Percentiles rank a stretch among this genome's conserved stretches.
Evolutionary conservation across 2,113 vertebrate genomes (phyloP).

Genomic region (Callospermophilus lateralis): DNA sequence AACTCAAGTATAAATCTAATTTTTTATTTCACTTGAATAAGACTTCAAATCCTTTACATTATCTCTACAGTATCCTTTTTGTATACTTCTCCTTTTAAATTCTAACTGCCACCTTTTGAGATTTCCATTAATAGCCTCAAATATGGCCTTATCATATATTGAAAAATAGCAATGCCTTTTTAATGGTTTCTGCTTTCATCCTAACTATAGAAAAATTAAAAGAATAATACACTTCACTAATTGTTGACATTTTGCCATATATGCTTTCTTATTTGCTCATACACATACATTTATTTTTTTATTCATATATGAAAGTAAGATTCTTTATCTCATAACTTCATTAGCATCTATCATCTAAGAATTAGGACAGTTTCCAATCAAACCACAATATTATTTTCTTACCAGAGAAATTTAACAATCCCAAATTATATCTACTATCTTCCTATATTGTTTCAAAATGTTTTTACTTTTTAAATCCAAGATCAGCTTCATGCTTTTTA

Average conservation of each 20-base stretch:
- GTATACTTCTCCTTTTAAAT: constrained; percentile 3
- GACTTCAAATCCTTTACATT: constrained; percentile 53
- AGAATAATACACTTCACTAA: constrained; percentile 15
- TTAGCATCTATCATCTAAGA: constrained; percentile 28
- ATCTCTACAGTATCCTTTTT: neutral
- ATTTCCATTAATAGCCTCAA: neutral
- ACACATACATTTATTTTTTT: neutral
- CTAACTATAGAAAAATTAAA: constrained; percentile 1
- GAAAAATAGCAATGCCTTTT: constrained; percentile 24
- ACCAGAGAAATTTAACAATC: constrained; percentile 31
- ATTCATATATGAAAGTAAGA: constrained; percentile 1
- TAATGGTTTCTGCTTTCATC: constrained; percentile 36
- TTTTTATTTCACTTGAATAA: constrained; percentile 29
- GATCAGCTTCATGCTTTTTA: constrained; percentile 25
- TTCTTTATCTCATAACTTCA: neutral
- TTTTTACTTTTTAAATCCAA: constrained; percentile 40
- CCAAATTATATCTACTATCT: constrained; percentile 3
- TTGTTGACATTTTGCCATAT: neutral
- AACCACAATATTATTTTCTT: neutral
- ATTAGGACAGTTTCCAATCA: constrained; percentile 40
- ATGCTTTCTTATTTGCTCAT: constrained; percentile 7
- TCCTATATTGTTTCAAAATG: constrained; percentile 4
- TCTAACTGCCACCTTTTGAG: constrained; percentile 11
- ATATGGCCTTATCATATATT: neutral
- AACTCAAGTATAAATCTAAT: constrained; percentile 34